A percentile compares a stretch with the other conserved stretches of the same genome.
Conservation (phyloP, 2,113 vertebrate species). For the Lichenostomus cassidix region DNA sequence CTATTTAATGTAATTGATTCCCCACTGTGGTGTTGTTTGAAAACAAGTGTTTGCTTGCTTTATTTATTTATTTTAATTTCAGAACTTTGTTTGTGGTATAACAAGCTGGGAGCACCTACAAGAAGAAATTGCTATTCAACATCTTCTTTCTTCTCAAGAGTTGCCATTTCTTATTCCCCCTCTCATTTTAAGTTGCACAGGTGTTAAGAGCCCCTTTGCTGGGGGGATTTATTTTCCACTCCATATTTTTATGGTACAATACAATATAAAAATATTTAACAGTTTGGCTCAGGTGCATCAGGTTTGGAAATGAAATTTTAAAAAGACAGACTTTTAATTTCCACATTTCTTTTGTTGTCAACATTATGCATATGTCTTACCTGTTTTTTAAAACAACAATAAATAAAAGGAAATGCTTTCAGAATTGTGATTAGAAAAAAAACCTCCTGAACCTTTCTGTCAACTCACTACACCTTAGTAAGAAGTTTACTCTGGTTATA, state of each 20-base stretch:
- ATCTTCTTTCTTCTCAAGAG: not conserved
- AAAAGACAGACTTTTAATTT: not conserved
- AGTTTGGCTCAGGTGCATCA: not conserved
- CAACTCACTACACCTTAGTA: not conserved
- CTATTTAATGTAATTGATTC: slow-evolving; percentile 4
- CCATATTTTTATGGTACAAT: not conserved
- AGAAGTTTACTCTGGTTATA: not conserved
- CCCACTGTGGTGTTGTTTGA: not conserved
- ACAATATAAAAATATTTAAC: not conserved
- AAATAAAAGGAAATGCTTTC: not conserved
- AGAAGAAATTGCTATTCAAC: not conserved
- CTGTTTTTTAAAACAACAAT: not conserved
- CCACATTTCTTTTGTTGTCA: not conserved
- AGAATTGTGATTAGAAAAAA: not conserved
- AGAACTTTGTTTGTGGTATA: not conserved
- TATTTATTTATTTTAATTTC: not conserved
- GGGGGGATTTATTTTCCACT: not conserved
- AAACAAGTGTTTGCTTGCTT: not conserved
- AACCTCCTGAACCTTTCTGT: not conserved
- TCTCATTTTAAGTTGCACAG: not conserved
- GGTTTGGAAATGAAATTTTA: not conserved
- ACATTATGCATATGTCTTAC: not conserved
- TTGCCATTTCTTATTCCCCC: not conserved
- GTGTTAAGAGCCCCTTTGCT: not conserved
- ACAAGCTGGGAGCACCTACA: not conserved